Base-by-base conservation (phyloP, 2,113 vertebrate species). In the Azemiops feae region DNA sequence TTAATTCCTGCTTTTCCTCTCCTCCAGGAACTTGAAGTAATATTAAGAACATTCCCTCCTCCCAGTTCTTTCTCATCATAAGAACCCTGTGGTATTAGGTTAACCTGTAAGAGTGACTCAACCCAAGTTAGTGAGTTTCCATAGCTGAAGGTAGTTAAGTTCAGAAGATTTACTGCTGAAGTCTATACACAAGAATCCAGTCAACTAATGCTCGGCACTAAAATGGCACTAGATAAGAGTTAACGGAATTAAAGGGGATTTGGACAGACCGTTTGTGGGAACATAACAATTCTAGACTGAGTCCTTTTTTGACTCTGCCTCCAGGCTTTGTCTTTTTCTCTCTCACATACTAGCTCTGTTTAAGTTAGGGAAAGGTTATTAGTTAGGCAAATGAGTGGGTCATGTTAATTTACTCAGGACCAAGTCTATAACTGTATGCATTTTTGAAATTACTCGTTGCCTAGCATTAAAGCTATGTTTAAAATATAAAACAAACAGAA, bases 401-500 rank as follows among this genome's bases (percentile, higher is more conserved):
- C 9, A 58, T 45, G 23, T 88, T 54, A 47, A 89, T 57, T 89
- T 89, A 27, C 25, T 89, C 47, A 14, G 43, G 69, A 43, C 18
- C 57, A 52, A 50, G 85, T 52, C 22, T 52, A 47, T 58, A 89
- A 58, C 25, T 23, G 85, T 45, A 55, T 34, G 2, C 5, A 50
- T 85, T 57, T 92, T 81, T 85, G 20, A 85, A 85, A 89, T 89
- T 85, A 54, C 11, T 30, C 10, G 12, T 92, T 85, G 88, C 43
- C 43, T 92, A 58, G 52, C 53, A 89, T 85, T 54, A 92, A 85
- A 58, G 2, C 60, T 85, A 10, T 55, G 50, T 58, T 92, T 89
- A 58, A 89, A 85, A 92, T 50, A 89, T 45, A 85, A 89, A 92
- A 64, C 30, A 89, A 57, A 50, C 55, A 81, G 20, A 57, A 85